Base-by-base conservation (phyloP, 2,797 vertebrate species). In the Anas georgica region DNA sequence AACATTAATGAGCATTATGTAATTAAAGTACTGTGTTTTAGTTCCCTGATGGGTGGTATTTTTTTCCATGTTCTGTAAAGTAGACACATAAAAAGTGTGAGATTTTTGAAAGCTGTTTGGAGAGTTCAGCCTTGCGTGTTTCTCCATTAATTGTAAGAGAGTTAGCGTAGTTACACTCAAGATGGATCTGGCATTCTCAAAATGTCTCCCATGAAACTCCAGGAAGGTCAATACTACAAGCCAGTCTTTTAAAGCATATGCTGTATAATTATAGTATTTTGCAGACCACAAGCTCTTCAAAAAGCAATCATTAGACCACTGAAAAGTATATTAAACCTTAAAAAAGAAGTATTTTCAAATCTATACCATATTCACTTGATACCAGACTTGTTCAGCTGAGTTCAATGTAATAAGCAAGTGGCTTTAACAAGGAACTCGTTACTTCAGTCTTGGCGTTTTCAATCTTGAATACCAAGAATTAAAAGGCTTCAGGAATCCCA, bases 11-110 rank as follows among this genome's bases (percentile, higher is more conserved):
- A 69, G 23, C 50, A 85, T 83, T 90, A 69, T 79, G 84, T 86
- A 91, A 96, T 90, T 95, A 94, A 91, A 94, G 35, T 41, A 31
- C 26, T 41, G 22, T 67, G 64, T 46, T 93, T 95, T 91, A 87
- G 88, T 88, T 93, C 84, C 84, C 78, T 73, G 20, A 83, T 75
- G 67, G 43, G 11, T 21, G 12, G 39, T 5, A 12, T 85, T 86
- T 74, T 88, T 43, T 20, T 14, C 9, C 15, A 73, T 43, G 23
- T 55, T n/a, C 33, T 70, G 31, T 83, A 66, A 93, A 90, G 68
- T 0, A 86, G 80, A 59, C 50, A 85, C 78, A 52, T 39, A 94
- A 91, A 45, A 48, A 48, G 48, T 21, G 25, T 41, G 56, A 84
- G 66, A 76, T 67, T 89, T 94, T 84, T 37, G 63, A 77, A 79